Percentiles rank a stretch among this genome's conserved stretches.
phyloP scores from a whole-genome alignment of 2,113 vertebrate genomes.

The Motacilla tschutschensis region DNA sequence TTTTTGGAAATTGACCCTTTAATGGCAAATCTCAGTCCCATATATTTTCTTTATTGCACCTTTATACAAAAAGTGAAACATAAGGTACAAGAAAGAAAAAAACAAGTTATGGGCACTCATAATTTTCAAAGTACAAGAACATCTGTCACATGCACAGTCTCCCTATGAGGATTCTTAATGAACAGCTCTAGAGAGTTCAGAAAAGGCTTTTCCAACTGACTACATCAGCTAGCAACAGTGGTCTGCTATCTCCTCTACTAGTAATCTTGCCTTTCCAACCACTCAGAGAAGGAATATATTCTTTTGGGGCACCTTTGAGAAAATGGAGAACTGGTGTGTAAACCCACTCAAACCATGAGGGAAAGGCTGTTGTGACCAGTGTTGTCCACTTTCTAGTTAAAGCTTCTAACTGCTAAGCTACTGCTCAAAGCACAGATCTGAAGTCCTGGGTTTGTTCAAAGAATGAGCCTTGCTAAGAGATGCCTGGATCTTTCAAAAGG shows the following conservation, averaged over 20 bases:
- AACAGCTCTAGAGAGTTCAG: not conserved
- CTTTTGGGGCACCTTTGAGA: not conserved
- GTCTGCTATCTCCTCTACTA: not conserved
- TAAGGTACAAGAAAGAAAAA: not conserved
- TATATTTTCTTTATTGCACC: not conserved
- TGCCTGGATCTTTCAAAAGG: not conserved
- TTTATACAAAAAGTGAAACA: not conserved
- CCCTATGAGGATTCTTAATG: not conserved
- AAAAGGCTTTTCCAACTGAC: not conserved
- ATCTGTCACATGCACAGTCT: not conserved
- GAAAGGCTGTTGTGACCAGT: not conserved
- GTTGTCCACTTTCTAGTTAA: not conserved
- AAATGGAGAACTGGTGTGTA: not conserved
- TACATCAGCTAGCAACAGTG: not conserved
- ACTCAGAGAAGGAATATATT: not conserved
- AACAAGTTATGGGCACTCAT: not conserved
- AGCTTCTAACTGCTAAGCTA: not conserved
- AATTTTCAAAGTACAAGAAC: not conserved
- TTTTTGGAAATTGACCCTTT: slow-evolving; percentile 33
- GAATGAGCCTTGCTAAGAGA: not conserved
- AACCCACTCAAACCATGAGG: not conserved
- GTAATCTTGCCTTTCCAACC: not conserved
- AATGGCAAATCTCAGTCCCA: not conserved
- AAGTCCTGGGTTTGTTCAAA: not conserved
- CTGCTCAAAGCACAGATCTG: not conserved